These are phyloP conservation scores for Spea multiplicata DNA, from an alignment of 2,113 vertebrate genomes.

Conservation along the genomic window DNA sequence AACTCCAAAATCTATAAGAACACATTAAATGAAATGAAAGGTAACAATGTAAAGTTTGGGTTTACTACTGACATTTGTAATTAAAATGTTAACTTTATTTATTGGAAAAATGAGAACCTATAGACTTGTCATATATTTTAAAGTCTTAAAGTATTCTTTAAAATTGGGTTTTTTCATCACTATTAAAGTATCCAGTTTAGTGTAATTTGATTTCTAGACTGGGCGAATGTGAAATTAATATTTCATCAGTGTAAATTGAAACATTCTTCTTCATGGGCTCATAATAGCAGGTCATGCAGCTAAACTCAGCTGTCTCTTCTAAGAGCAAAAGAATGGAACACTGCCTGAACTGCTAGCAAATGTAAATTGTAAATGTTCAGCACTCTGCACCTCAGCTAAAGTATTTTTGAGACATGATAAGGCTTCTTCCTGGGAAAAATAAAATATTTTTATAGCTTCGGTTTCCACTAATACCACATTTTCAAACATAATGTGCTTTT, in stretches of 20 bases:
- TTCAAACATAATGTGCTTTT: neutral
- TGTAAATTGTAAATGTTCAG: constrained; percentile 42
- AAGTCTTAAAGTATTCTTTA: neutral
- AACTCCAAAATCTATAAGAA: too few species aligned
- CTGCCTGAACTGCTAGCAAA: constrained; percentile 41
- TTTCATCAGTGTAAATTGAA: constrained; percentile 36
- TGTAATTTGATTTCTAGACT: constrained; percentile 30
- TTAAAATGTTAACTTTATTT: neutral
- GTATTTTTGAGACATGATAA: constrained; percentile 35
- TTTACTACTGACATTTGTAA: neutral
- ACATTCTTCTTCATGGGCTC: constrained; percentile 23
- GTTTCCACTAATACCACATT: neutral
- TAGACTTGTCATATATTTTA: neutral
- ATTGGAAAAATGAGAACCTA: neutral
- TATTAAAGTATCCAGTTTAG: constrained; percentile 41
- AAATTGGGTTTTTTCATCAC: constrained; percentile 39
- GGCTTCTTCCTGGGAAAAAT: constrained; percentile 23
- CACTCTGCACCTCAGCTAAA: constrained; percentile 35
- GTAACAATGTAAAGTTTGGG: too few species aligned
- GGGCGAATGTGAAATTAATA: constrained; percentile 33
- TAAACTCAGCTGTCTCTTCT: constrained; percentile 29
- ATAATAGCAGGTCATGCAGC: constrained; percentile 41
- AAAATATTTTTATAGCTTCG: constrained; percentile 2
- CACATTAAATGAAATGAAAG: too few species aligned
- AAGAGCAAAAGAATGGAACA: constrained; percentile 35